phyloP scores from a whole-genome alignment of 2,797 vertebrate genomes.

The Xyrichtys novacula region DNA sequence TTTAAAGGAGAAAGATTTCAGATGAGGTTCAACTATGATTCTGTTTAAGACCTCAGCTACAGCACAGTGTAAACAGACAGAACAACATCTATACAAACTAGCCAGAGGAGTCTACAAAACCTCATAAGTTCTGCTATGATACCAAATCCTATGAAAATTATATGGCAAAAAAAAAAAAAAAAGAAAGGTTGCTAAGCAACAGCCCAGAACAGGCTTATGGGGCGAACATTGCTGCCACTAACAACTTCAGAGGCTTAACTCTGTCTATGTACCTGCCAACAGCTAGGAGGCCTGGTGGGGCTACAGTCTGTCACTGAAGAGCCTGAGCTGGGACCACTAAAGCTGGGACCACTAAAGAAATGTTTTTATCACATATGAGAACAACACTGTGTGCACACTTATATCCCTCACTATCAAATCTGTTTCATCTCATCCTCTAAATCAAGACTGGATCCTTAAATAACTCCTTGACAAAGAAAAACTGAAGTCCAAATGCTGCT shows the following conservation, averaged over 20 bases:
- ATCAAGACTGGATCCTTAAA: no score
- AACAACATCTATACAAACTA: conserved; percentile 3
- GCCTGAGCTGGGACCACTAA: neutral
- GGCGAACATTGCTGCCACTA: conserved; percentile 33
- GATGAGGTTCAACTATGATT: neutral
- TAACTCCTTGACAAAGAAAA: no score
- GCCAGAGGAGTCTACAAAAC: neutral
- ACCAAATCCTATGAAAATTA: conserved; percentile 27
- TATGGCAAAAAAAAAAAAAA: neutral
- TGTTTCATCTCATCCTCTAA: no score
- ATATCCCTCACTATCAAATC: no score
- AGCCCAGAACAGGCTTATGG: conserved; percentile 15
- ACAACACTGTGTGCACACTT: no score
- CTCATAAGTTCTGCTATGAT: neutral
- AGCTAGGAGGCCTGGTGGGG: conserved; percentile 36
- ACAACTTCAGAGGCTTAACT: conserved; percentile 46
- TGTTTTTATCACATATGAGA: no score
- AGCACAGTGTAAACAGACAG: neutral
- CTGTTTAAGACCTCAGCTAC: neutral
- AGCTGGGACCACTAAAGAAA: neutral
- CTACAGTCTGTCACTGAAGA: conserved; percentile 41
- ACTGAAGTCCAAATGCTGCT: no score
- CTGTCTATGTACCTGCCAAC: conserved; percentile 44
- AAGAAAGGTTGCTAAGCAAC: conserved; percentile 50
- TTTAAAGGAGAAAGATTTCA: neutral